A percentile compares a stretch with the other conserved stretches of the same genome.
Conservation (phyloP, 2,113 vertebrate genomes). For the Corydoras maculifer region DNA sequence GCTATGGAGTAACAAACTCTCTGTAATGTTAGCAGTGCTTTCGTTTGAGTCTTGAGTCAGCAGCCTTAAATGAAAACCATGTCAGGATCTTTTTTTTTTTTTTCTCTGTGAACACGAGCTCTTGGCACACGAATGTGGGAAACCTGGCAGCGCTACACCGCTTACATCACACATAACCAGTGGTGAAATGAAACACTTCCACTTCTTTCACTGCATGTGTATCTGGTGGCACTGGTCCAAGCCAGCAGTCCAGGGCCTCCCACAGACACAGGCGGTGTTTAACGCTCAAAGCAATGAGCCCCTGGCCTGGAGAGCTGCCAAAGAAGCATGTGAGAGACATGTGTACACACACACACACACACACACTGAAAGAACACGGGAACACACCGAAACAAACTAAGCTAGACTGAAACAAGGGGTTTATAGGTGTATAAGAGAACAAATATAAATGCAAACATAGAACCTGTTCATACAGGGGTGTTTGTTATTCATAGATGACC, state of each 20-base stretch:
- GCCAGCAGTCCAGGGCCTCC: not conserved
- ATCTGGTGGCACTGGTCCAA: slow-evolving; percentile 1
- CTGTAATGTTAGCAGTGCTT: too few species aligned
- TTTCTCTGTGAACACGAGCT: too few species aligned
- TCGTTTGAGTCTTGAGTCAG: slow-evolving; percentile 6
- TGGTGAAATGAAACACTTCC: slow-evolving; percentile 24
- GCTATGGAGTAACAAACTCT: too few species aligned
- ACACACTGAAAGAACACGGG: not conserved
- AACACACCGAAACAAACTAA: not conserved
- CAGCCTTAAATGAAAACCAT: not conserved
- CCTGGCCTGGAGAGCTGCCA: slow-evolving; percentile 28
- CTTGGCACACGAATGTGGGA: slow-evolving; percentile 2
- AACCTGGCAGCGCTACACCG: slow-evolving; percentile 4
- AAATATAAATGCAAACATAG: too few species aligned
- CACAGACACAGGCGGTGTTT: not conserved
- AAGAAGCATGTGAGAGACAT: not conserved
- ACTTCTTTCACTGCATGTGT: not conserved
- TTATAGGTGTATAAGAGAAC: too few species aligned
- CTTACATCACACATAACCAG: slow-evolving; percentile 18
- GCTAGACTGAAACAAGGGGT: too few species aligned
- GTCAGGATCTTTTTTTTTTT: not conserved
- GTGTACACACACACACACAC: slow-evolving; percentile 3
- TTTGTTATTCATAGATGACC: too few species aligned
- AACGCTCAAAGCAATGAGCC: slow-evolving; percentile 5
- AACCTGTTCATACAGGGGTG: too few species aligned